A percentile compares a stretch with the other conserved stretches of the same genome.
These are phyloP conservation scores for Bombus picipes DNA, from an alignment of 1,140 invertebrate species.

Conservation along the genomic window DNA sequence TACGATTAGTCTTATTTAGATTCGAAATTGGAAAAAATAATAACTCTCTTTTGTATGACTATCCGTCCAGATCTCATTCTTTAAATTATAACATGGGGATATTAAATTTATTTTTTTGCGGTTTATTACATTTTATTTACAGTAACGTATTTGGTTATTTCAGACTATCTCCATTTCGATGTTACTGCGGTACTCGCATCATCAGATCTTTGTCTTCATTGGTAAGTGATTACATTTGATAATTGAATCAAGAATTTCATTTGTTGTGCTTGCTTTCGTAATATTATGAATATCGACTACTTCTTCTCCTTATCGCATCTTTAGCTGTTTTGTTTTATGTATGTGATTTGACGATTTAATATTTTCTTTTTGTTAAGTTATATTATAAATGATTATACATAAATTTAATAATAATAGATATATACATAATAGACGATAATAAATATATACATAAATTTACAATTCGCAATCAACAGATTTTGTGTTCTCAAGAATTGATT, in stretches of 20 bases:
- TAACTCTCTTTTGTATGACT: not conserved
- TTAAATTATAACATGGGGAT: not conserved
- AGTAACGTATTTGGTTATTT: slow-evolving; percentile 81
- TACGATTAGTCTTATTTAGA: not conserved
- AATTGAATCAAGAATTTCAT: not conserved
- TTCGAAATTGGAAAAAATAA: not conserved
- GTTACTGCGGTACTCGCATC: slow-evolving; percentile 98
- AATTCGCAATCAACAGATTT: not conserved
- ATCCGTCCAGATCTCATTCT: not conserved
- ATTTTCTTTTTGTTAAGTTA: too few relatives aligned
- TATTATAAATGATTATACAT: not conserved
- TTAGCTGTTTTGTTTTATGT: not conserved
- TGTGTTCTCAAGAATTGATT: not conserved
- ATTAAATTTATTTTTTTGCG: not conserved
- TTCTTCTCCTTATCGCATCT: not conserved
- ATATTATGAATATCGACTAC: not conserved
- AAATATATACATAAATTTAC: not conserved
- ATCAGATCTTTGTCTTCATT: slow-evolving; percentile 99
- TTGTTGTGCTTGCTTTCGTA: not conserved
- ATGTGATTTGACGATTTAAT: not conserved
- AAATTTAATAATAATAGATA: too few relatives aligned
- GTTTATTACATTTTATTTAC: not conserved
- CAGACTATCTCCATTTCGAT: slow-evolving; percentile 99
- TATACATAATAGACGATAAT: too few relatives aligned
- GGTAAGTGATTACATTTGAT: slow-evolving; percentile 86